Evolutionary conservation across 1,140 invertebrate genomes (phyloP).

Genomic region (Ladona fulva): DNA sequence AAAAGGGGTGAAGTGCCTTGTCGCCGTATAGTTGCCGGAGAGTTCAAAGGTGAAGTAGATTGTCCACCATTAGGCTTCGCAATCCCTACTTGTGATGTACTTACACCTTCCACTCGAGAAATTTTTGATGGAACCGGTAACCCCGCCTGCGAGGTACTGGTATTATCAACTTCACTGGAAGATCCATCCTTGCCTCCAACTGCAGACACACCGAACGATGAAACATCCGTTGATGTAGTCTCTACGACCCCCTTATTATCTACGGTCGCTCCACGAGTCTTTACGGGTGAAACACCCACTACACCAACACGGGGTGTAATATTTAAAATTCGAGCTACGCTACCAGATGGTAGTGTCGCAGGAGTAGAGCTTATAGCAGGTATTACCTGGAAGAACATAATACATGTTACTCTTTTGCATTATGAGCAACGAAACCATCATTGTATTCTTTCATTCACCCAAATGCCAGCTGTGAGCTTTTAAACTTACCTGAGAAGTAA

Average conservation of each 20-base stretch:
- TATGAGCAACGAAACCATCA: neutral
- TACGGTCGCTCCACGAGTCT: neutral
- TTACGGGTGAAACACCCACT: slow-evolving; percentile 28
- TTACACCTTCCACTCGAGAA: neutral
- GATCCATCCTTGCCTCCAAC: neutral
- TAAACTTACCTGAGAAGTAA: slow-evolving; percentile 36
- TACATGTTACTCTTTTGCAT: neutral
- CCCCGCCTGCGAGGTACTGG: neutral
- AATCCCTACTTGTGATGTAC: neutral
- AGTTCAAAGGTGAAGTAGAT: neutral
- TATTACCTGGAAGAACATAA: slow-evolving; percentile 31
- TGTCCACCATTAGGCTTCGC: neutral
- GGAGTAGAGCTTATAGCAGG: slow-evolving; percentile 33
- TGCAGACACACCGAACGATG: neutral
- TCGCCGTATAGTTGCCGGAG: neutral
- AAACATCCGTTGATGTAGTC: neutral
- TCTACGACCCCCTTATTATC: neutral
- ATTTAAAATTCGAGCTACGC: slow-evolving; percentile 39
- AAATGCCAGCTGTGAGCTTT: slow-evolving; percentile 37
- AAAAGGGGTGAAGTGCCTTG: neutral
- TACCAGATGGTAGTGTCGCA: slow-evolving; percentile 34
- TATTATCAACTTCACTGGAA: neutral
- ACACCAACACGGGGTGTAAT: slow-evolving; percentile 34
- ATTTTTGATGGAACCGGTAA: neutral
- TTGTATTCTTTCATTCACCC: neutral